Evolutionary conservation across 2,888 invertebrate species (phyloP).

Genomic region (Lasioglossum leucozonium): DNA sequence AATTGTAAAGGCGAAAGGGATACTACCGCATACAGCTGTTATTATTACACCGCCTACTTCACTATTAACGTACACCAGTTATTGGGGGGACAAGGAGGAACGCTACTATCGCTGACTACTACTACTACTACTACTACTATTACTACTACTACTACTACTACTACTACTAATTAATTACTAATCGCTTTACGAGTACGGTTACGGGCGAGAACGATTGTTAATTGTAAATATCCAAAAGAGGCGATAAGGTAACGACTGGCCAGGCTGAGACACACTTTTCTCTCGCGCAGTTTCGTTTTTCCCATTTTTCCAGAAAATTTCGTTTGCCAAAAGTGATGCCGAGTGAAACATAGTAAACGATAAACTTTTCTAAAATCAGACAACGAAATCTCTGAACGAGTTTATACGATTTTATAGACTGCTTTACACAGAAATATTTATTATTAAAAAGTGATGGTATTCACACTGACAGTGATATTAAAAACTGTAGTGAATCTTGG

Average conservation of each 20-base stretch:
- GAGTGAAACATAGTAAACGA: not conserved
- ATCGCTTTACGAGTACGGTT: slow-evolving; percentile 46
- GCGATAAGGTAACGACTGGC: slow-evolving; percentile 31
- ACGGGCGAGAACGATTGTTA: slow-evolving; percentile 46
- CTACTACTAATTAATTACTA: slow-evolving; percentile 45
- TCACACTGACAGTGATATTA: not conserved
- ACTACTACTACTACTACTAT: slow-evolving; percentile 49
- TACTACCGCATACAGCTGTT: slow-evolving; percentile 46
- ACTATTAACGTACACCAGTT: slow-evolving; percentile 28
- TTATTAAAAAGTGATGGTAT: not conserved
- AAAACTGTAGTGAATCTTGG: not conserved
- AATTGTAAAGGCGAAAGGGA: slow-evolving; percentile 57
- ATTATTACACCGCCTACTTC: slow-evolving; percentile 66
- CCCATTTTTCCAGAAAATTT: not conserved
- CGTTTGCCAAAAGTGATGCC: not conserved
- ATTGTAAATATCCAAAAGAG: slow-evolving; percentile 47
- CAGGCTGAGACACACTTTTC: not conserved
- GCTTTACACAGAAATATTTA: not conserved
- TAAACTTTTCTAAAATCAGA: not conserved
- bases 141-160: no score
- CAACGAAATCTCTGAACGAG: not conserved
- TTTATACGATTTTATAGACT: slow-evolving; percentile 5
- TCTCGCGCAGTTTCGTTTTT: not conserved
- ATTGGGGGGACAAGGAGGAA: slow-evolving; percentile 1
- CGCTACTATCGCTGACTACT: slow-evolving; percentile 57